These are phyloP conservation scores for Lagria hirta DNA, from an alignment of 2,888 invertebrate genomes.

Conservation along the genomic window DNA sequence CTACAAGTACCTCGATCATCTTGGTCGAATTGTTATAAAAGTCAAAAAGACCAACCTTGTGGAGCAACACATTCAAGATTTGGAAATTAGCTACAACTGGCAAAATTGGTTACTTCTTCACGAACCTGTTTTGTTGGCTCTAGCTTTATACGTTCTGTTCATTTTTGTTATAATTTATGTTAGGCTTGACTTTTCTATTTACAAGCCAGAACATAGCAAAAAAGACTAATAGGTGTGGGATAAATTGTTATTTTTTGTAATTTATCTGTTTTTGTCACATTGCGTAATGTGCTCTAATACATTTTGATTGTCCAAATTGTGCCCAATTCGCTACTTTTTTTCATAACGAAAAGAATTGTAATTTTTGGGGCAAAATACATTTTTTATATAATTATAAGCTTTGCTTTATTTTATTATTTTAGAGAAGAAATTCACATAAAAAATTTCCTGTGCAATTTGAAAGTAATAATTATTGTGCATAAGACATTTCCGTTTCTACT, in stretches of 20 bases:
- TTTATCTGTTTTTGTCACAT: conserved; percentile 2
- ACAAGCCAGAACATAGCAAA: conserved; percentile 57
- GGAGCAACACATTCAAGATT: conserved; percentile 95
- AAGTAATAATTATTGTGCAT: too few relatives aligned
- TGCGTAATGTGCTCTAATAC: too few relatives aligned
- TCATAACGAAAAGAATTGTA: too few relatives aligned
- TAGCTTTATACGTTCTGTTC: conserved; percentile 88
- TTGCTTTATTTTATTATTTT: too few relatives aligned
- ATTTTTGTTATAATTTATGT: conserved; percentile 90
- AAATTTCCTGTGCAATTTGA: too few relatives aligned
- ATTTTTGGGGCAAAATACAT: too few relatives aligned
- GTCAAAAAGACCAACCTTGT: conserved; percentile 84
- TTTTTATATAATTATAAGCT: too few relatives aligned
- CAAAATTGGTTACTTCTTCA: conserved; percentile 83
- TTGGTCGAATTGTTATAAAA: conserved; percentile 86
- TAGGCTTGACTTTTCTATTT: conserved; percentile 92
- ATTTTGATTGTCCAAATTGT: too few relatives aligned
- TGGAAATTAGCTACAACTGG: conserved; percentile 88
- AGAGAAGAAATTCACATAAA: too few relatives aligned
- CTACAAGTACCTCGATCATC: conserved; percentile 93
- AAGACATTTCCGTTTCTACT: too few relatives aligned
- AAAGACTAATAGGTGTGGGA: conserved; percentile 43
- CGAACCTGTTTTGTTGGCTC: conserved; percentile 88
- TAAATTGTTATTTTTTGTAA: background rate
- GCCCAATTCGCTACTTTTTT: too few relatives aligned